Percentiles rank a stretch among this genome's conserved stretches.
Evolutionary conservation across 1,140 invertebrate genomes (phyloP).

Genomic region (Drosophila navojoa): DNA sequence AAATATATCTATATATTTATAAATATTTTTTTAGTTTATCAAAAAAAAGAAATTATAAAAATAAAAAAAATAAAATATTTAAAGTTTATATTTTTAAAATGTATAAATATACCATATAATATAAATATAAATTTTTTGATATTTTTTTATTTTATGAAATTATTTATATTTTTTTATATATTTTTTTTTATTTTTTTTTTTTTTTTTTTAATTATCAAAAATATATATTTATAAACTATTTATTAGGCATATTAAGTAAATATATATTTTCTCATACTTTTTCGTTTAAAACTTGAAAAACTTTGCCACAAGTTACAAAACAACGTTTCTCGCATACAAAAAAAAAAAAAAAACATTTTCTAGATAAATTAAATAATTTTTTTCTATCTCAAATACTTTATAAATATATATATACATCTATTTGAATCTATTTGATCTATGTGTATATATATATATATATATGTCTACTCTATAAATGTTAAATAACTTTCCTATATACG

Average conservation of each 20-base stretch:
- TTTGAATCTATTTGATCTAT: too few relatives aligned
- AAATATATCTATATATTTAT: not conserved
- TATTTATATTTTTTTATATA: not conserved
- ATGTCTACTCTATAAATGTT: slow-evolving; percentile 39
- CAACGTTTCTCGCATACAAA: not conserved
- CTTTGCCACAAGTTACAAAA: not conserved
- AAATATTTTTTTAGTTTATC: too few relatives aligned
- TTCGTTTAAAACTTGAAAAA: not conserved
- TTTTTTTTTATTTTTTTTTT: too few relatives aligned
- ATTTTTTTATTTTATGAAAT: too few relatives aligned
- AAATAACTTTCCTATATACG: slow-evolving; percentile 32
- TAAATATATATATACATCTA: slow-evolving; percentile 27
- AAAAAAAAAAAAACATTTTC: slow-evolving; percentile 1
- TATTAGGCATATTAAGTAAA: too few relatives aligned
- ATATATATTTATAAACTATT: too few relatives aligned
- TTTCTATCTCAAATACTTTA: slow-evolving; percentile 57
- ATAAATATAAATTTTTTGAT: not conserved
- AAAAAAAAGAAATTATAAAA: too few relatives aligned
- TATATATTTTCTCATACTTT: too few relatives aligned
- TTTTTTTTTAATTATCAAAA: too few relatives aligned
- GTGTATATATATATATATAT: slow-evolving; percentile 46
- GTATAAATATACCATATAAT: too few relatives aligned
- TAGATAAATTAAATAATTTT: slow-evolving; percentile 35
- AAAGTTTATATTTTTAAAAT: too few relatives aligned
- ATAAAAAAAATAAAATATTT: too few relatives aligned